Evolutionary conservation across 2,888 invertebrate species (phyloP).

Genomic region (Pseudeuparius sepicola): DNA sequence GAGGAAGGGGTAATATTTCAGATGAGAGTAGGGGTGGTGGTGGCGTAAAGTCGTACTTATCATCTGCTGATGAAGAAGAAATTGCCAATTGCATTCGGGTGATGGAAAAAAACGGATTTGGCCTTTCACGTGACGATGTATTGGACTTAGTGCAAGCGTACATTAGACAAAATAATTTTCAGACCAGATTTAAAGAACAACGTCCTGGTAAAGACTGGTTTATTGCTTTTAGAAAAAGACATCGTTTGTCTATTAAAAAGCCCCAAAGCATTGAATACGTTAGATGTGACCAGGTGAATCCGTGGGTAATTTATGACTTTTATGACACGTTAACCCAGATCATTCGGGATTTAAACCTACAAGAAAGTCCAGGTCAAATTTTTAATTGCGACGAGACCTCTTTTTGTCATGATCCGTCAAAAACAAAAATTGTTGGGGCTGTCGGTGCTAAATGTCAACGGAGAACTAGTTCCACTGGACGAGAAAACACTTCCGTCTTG

Average conservation of each 20-base stretch:
- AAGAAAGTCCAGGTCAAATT: constrained; percentile 16
- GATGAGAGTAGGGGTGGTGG: constrained; percentile 5
- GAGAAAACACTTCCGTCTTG: constrained; percentile 15
- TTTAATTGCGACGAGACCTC: constrained; percentile 19
- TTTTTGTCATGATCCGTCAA: constrained; percentile 18
- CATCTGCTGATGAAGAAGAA: constrained; percentile 7
- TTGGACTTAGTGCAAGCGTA: constrained; percentile 14
- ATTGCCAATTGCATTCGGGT: constrained; percentile 7
- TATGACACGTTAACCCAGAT: constrained; percentile 2
- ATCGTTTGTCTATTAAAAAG: constrained; percentile 15
- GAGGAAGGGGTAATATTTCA: constrained; percentile 7
- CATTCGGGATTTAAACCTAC: constrained; percentile 11
- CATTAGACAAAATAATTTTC: too few species aligned
- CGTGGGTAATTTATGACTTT: background rate
- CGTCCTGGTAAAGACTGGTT: constrained; percentile 14
- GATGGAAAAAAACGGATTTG: constrained; percentile 17
- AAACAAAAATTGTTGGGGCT: constrained; percentile 18
- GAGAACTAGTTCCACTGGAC: constrained; percentile 8
- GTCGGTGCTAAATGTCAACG: constrained; percentile 11
- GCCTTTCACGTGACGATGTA: constrained; percentile 15
- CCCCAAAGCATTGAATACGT: constrained; percentile 15
- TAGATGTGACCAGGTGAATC: constrained; percentile 11
- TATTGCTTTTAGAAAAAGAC: constrained; percentile 10
- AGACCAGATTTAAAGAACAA: constrained; percentile 12
- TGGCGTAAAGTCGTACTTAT: constrained; percentile 8